Evolutionary conservation across 1,140 invertebrate species (phyloP).

Genomic region (Ceratina australensis): DNA sequence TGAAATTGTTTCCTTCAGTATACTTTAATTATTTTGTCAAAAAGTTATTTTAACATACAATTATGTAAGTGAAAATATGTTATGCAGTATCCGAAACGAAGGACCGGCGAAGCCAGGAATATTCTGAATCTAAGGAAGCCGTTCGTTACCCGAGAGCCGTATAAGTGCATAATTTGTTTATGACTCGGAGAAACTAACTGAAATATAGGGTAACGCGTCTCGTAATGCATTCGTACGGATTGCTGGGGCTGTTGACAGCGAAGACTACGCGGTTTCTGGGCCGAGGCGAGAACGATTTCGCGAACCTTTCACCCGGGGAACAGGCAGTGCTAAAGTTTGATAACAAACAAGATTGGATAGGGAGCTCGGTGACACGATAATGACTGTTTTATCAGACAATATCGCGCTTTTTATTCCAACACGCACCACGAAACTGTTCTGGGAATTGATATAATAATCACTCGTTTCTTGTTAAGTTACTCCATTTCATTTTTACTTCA

Average conservation of each 20-base stretch:
- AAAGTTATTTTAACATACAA: background rate
- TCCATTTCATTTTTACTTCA: no score
- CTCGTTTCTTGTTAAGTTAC: no score
- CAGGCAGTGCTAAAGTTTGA: slow-evolving; percentile 14
- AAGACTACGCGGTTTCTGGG: slow-evolving; percentile 28
- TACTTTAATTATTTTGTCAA: background rate
- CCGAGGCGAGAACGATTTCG: slow-evolving; percentile 6
- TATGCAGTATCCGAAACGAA: background rate
- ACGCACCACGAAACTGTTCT: background rate
- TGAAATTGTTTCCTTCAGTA: background rate
- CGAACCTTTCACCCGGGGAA: background rate
- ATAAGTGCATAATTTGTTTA: slow-evolving; percentile 47
- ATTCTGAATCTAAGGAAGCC: slow-evolving; percentile 5
- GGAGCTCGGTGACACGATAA: slow-evolving; percentile 20
- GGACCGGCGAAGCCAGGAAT: background rate
- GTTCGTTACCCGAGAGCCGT: slow-evolving; percentile 8
- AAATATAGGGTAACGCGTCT: slow-evolving; percentile 28
- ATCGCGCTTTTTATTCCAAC: background rate
- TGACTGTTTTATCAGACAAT: slow-evolving; percentile 28
- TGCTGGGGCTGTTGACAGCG: slow-evolving; percentile 9
- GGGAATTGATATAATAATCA: no score
- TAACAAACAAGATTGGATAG: slow-evolving; percentile 14
- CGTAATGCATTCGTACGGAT: slow-evolving; percentile 41
- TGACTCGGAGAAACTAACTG: slow-evolving; percentile 26
- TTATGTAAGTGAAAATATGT: background rate